Conservation (phyloP, 2,888 invertebrate species). For the Agrotis puta region DNA sequence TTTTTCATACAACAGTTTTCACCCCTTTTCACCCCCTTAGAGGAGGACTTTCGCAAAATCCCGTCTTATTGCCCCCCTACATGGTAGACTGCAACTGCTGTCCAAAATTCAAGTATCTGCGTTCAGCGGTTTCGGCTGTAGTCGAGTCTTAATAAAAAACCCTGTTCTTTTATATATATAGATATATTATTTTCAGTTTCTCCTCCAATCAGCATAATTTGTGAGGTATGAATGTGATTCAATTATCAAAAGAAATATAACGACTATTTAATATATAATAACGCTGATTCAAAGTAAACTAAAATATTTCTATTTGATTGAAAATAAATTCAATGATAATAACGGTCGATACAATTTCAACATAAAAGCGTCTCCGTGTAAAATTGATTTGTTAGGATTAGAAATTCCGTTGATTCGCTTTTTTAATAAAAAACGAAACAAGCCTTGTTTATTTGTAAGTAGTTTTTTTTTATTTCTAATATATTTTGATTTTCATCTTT, state of each 20-base stretch:
- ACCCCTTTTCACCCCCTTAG: too few relatives aligned
- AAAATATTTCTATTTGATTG: conserved; percentile 45
- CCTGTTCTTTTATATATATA: too few relatives aligned
- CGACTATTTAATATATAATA: conserved; percentile 18
- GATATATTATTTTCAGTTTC: conserved; percentile 22
- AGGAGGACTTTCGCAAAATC: too few relatives aligned
- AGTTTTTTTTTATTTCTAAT: neutral
- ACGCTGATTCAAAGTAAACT: conserved; percentile 28
- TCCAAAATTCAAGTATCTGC: too few relatives aligned
- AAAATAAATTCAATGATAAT: conserved; percentile 54
- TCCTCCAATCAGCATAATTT: conserved; percentile 21
- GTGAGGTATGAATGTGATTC: conserved; percentile 22
- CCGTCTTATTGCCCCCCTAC: too few relatives aligned
- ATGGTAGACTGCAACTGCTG: too few relatives aligned
- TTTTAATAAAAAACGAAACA: neutral
- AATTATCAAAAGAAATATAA: conserved; percentile 33
- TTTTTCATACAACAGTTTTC: too few relatives aligned
- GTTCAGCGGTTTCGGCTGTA: too few relatives aligned
- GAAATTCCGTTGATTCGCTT: conserved; percentile 21
- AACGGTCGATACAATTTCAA: conserved; percentile 37
- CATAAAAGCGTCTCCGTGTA: conserved; percentile 26
- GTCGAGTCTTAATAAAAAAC: too few relatives aligned
- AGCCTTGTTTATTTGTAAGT: neutral
- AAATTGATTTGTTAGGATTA: conserved; percentile 51
- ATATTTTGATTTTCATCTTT: too few relatives aligned